Evolutionary conservation across 2,888 invertebrate genomes (phyloP).

Genomic region (Drosophila niveifrons): DNA sequence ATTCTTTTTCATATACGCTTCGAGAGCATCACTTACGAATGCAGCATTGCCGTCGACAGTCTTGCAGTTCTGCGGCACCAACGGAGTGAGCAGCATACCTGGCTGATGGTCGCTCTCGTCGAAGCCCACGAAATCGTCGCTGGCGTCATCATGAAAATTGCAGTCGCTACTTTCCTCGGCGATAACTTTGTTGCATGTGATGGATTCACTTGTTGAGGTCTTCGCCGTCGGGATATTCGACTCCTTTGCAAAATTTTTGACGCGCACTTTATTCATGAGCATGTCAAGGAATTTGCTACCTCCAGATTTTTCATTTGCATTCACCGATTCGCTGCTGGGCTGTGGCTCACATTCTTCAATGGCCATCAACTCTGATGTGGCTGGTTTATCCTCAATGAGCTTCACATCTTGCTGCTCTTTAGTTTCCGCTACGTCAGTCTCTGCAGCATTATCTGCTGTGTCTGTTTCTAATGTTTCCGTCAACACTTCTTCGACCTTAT

Average conservation of each 20-base stretch:
- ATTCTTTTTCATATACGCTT: slow-evolving; percentile 86
- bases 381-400: background rate
- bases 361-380: background rate
- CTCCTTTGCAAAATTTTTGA: slow-evolving; percentile 62
- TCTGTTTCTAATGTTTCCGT: background rate
- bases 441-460: background rate
- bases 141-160: slow-evolving; percentile 51
- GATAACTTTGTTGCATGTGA: background rate
- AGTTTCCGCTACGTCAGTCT: background rate
- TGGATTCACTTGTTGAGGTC: background rate
- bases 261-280: slow-evolving; percentile 82
- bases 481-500: background rate
- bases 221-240: slow-evolving; percentile 21
- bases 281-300: slow-evolving; percentile 82
- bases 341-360: background rate
- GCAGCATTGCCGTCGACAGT: slow-evolving; percentile 81
- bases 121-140: slow-evolving; percentile 83
- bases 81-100: slow-evolving; percentile 84
- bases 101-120: slow-evolving; percentile 80
- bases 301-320: slow-evolving; percentile 30
- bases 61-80: slow-evolving; percentile 73
- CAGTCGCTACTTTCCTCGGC: background rate
- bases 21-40: slow-evolving; percentile 86
- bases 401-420: background rate
- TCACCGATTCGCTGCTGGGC: background rate